Evolutionary conservation across 2,888 invertebrate species (phyloP).

Genomic region (Panopea generosa): DNA sequence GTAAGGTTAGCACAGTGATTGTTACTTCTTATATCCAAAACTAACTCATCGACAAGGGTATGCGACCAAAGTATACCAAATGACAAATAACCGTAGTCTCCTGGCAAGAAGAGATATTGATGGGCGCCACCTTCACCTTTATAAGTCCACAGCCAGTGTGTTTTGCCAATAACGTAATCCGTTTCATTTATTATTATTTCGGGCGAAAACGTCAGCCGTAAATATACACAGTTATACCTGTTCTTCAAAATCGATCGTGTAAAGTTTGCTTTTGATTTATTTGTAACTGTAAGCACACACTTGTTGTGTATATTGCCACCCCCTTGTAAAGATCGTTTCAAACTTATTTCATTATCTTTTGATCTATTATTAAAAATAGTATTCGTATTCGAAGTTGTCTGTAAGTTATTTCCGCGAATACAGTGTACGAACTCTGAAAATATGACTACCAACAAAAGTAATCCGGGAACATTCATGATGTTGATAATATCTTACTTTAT

Average conservation of each 20-base stretch:
- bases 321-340: too few species aligned
- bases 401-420: too few species aligned
- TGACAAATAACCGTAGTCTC: constrained; percentile 45
- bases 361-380: too few species aligned
- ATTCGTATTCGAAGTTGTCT: too few species aligned
- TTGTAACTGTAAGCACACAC: too few species aligned
- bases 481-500: too few species aligned
- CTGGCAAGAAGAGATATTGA: constrained; percentile 38
- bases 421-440: too few species aligned
- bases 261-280: constrained; percentile 15
- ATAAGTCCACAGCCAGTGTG: constrained; percentile 52
- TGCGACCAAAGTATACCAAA: constrained; percentile 42
- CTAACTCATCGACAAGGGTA: neutral
- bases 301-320: too few species aligned
- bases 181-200: constrained; percentile 13
- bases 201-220: constrained; percentile 16
- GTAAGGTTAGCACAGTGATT: constrained; percentile 18
- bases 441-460: too few species aligned
- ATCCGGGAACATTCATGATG: too few species aligned
- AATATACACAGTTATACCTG: constrained; percentile 39
- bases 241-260: constrained; percentile 14
- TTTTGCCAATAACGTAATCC: constrained; percentile 20
- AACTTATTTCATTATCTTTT: too few species aligned
- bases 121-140: constrained; percentile 39
- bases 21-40: neutral